A percentile compares a stretch with the other conserved stretches of the same genome.
These are phyloP conservation scores for Piprites chloris DNA, from an alignment of 2,113 vertebrate species.

Conservation along the genomic window DNA sequence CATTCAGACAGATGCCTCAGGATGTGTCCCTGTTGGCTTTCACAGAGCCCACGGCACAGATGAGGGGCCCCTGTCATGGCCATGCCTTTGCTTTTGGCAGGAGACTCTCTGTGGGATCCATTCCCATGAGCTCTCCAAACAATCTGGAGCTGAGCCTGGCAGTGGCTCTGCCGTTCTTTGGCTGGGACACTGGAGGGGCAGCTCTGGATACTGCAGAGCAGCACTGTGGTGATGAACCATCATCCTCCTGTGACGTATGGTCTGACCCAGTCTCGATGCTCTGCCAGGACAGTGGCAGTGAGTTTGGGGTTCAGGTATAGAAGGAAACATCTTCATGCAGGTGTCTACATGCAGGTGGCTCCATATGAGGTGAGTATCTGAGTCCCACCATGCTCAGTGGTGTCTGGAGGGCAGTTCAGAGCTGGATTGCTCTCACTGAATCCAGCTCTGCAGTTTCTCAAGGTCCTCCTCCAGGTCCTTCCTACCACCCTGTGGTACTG, in stretches of 20 bases:
- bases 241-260: too few species aligned
- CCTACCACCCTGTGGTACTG: background rate
- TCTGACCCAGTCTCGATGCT: background rate
- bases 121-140: background rate
- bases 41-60: accelerated
- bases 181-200: accelerated
- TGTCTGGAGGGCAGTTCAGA: background rate
- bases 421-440: background rate
- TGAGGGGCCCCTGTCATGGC: background rate
- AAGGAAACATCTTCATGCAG: background rate
- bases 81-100: background rate
- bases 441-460: background rate
- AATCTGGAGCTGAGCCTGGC: background rate
- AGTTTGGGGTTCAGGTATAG: background rate
- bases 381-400: accelerated
- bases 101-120: accelerated
- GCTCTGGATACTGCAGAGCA: background rate
- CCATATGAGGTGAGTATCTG: background rate
- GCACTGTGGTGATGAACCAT: background rate
- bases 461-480: background rate
- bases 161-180: background rate
- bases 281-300: background rate
- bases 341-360: background rate
- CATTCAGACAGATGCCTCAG: accelerated
- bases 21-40: background rate